phyloP scores from a whole-genome alignment of 2,797 vertebrate species.

The Eulemur albifrons region DNA sequence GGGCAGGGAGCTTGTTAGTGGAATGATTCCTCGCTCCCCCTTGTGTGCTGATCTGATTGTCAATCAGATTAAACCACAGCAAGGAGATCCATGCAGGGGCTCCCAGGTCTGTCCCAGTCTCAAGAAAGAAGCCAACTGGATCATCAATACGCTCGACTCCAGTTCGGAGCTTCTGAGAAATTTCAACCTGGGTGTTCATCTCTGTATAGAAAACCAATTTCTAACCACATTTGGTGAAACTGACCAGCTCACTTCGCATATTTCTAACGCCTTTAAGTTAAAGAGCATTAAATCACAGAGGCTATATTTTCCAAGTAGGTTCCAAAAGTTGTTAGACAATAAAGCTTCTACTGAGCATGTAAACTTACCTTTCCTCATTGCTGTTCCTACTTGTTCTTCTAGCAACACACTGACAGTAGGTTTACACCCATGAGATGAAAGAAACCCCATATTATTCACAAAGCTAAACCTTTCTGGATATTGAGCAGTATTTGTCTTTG shows the following conservation, averaged over 20 bases:
- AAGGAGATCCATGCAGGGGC: not conserved
- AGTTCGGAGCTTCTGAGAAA: not conserved
- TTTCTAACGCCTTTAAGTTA: not conserved
- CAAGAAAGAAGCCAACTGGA: not conserved
- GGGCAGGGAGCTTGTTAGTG: conserved; percentile 54
- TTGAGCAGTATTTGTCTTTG: not conserved
- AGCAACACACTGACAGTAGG: not conserved
- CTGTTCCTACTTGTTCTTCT: not conserved
- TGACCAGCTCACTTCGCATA: not conserved
- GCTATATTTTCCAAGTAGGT: not conserved
- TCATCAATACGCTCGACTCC: not conserved
- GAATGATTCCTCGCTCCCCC: conserved; percentile 21
- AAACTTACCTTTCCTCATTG: not conserved
- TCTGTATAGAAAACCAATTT: not conserved
- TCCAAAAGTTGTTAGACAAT: not conserved
- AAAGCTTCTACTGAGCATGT: not conserved
- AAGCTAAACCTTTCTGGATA: not conserved
- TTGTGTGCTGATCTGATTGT: conserved; percentile 44
- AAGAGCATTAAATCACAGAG: not conserved
- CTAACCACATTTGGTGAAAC: not conserved
- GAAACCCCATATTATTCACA: not conserved
- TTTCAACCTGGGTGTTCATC: not conserved
- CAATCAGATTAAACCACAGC: conserved; percentile 25
- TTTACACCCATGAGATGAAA: not conserved
- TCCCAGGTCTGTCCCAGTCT: not conserved